Evolutionary conservation across 2,113 vertebrate species (phyloP).

Genomic region (Platysteira castanea): DNA sequence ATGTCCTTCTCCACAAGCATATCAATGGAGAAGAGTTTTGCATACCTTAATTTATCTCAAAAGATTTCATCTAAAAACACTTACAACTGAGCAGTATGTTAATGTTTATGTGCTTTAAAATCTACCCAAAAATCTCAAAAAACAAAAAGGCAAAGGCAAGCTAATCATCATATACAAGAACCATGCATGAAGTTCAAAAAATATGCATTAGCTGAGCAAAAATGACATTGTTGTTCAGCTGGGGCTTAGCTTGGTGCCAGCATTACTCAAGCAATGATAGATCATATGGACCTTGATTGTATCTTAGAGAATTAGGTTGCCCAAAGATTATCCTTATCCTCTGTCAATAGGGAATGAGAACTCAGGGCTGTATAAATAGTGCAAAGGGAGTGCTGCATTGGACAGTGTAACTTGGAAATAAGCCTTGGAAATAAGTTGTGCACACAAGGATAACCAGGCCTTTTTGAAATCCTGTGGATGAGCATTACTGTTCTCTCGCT

Average conservation of each 20-base stretch:
- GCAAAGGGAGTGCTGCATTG: neutral
- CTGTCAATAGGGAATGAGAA: neutral
- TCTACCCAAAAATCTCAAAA: neutral
- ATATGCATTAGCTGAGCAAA: neutral
- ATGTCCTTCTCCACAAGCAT: neutral
- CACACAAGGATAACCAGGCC: neutral
- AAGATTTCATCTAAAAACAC: neutral
- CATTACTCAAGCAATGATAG: neutral
- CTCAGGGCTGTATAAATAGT: neutral
- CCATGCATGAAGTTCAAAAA: neutral
- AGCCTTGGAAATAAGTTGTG: neutral
- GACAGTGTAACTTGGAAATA: neutral
- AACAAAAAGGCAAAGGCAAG: neutral
- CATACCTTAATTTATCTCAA: neutral
- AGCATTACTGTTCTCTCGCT: neutral
- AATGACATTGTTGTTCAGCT: neutral
- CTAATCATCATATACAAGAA: neutral
- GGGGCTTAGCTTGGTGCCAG: neutral
- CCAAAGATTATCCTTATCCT: neutral
- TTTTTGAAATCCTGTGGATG: neutral
- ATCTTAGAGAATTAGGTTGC: conserved; percentile 5
- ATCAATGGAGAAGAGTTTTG: neutral
- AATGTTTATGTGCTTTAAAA: neutral
- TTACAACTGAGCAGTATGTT: neutral
- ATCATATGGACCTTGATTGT: neutral